These are phyloP conservation scores for Apodemia duryi DNA, from an alignment of 2,888 invertebrate species.

Conservation along the genomic window DNA sequence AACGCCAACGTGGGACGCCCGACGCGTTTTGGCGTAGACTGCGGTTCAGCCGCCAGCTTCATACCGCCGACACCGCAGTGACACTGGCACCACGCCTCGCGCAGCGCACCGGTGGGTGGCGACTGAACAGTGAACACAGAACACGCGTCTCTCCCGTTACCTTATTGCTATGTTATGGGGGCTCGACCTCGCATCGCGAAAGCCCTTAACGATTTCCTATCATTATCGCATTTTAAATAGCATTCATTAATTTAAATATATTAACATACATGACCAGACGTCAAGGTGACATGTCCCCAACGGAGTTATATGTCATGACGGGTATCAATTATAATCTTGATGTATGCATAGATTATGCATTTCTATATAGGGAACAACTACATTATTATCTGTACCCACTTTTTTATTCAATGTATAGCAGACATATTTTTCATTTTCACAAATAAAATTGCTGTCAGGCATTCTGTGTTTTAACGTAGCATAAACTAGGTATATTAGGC, in stretches of 20 bases:
- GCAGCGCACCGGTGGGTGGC: constrained; percentile 72
- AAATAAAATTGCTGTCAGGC: too few species aligned
- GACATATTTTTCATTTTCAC: too few species aligned
- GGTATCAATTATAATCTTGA: neutral
- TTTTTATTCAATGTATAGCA: too few species aligned
- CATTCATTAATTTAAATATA: constrained; percentile 21
- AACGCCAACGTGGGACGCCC: constrained; percentile 54
- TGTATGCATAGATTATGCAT: too few species aligned
- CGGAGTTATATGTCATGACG: neutral
- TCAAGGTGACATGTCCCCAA: neutral
- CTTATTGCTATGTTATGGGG: constrained; percentile 72
- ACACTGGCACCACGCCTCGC: constrained; percentile 70
- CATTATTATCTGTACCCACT: too few species aligned
- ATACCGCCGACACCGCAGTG: constrained; percentile 62
- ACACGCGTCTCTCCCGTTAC: constrained; percentile 73
- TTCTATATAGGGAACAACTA: too few species aligned
- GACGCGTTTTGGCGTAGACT: constrained; percentile 68
- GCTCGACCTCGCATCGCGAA: constrained; percentile 65
- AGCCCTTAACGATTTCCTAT: constrained; percentile 44
- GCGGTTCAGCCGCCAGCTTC: constrained; percentile 52
- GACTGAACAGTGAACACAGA: constrained; percentile 48
- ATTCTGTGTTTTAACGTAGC: too few species aligned
- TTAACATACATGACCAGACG: neutral
- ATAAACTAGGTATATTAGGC: too few species aligned
- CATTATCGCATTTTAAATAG: constrained; percentile 30